Evolutionary conservation across 2,797 vertebrate species (phyloP).

Genomic region (Pempheris klunzingeri): DNA sequence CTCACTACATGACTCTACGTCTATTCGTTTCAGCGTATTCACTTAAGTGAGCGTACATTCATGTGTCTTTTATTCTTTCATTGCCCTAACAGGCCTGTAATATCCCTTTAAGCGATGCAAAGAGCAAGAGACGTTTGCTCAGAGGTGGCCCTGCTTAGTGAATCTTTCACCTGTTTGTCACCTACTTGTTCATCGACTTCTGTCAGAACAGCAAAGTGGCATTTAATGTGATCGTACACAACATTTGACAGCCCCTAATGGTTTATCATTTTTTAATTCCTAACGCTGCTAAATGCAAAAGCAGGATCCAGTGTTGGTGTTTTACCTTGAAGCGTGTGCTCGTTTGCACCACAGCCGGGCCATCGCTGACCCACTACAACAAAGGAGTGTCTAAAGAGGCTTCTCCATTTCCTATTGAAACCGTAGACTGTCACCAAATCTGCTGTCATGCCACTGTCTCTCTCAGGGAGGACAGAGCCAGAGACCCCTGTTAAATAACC

Average conservation of each 20-base stretch:
- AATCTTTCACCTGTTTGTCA: constrained; percentile 51
- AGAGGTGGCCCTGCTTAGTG: constrained; percentile 38
- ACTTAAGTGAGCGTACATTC: neutral
- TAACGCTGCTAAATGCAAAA: constrained; percentile 12
- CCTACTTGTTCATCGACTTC: constrained; percentile 5
- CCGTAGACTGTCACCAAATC: constrained; percentile 78
- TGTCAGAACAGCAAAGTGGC: neutral
- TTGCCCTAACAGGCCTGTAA: neutral
- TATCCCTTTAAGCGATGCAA: constrained; percentile 10
- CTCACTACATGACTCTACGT: neutral
- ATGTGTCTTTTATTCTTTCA: neutral
- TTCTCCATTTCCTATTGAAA: constrained; percentile 82
- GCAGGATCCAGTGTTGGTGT: constrained; percentile 33
- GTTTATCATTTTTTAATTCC: neutral
- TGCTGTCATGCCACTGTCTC: constrained; percentile 52
- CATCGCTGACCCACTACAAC: constrained; percentile 64
- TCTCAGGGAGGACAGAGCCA: constrained; percentile 59
- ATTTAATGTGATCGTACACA: neutral
- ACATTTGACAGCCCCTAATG: neutral
- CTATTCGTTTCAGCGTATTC: neutral
- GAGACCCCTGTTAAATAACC: constrained; percentile 72
- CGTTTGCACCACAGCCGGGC: constrained; percentile 27
- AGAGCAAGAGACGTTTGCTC: constrained; percentile 17
- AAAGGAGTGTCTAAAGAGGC: constrained; percentile 57
- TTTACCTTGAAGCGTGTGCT: constrained; percentile 22